Base-by-base conservation (phyloP, 2,888 invertebrate species). In the Coelopa pilipes region DNA sequence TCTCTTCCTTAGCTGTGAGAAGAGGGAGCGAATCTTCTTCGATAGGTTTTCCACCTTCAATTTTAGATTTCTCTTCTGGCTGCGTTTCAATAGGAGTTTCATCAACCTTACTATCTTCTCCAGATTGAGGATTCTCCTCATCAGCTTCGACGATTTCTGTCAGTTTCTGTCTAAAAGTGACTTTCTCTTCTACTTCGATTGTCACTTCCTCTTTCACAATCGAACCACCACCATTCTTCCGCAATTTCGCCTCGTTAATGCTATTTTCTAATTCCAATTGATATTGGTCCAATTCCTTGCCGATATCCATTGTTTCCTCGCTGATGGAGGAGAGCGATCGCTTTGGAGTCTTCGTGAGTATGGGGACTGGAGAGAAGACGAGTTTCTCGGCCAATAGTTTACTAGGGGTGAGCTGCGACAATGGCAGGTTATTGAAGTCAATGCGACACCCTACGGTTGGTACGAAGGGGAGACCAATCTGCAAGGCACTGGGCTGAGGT, bases 201-300 rank as follows among this genome's bases (percentile, higher is more conserved):
- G 69, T 70, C 12, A 59, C 50, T n/a, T 75, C 75, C 13, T 50
- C 21, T 11, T 72, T 72, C 45, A 45, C 13, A 7, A 45, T 13
- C 4, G 19, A 13, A n/a, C 47, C 34, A 75, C 77, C 46, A 72
- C 34, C 19, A 75, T 76, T 78, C 72, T 85, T 87, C 47, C 83
- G 82, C 53, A 84, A 74, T 77, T 87, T 88, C 0, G 87, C 87
- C 74, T 88, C 88, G 71, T 88, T 88, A 15, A 88, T 88, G 78
- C 88, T 88, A 50, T 88, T 88, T 75, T 88, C 88, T 50, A 88
- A 75, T 78, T 88, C 88, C 57, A 87, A 73, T 74, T 88, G 88
- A 77, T 88, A 88, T 9, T 82, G 83, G 78, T 88, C 88, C 21
- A 88, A 75, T 70, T 88, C 87, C 65, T 84, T 84, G 19, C 86